These are phyloP conservation scores for Laticauda laticaudata DNA, from an alignment of 2,113 vertebrate species.

Conservation along the genomic window DNA sequence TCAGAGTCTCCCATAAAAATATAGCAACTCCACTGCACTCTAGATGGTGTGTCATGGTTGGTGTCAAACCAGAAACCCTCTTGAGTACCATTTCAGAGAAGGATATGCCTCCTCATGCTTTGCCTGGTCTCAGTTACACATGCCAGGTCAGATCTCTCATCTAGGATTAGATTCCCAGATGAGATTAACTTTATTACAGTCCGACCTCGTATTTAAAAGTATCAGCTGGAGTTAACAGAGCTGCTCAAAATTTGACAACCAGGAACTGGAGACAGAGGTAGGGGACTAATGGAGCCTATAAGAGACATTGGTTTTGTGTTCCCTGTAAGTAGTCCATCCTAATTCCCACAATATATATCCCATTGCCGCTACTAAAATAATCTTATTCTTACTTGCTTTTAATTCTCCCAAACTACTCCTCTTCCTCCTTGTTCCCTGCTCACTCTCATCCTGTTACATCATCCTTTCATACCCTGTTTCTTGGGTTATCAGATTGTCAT, in stretches of 20 bases:
- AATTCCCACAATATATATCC: background rate
- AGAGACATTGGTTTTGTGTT: background rate
- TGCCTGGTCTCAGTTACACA: background rate
- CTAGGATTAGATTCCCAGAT: background rate
- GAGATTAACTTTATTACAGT: background rate
- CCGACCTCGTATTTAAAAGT: background rate
- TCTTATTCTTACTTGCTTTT: background rate
- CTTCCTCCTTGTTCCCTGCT: background rate
- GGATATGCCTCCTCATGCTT: background rate
- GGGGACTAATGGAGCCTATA: background rate
- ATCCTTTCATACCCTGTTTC: background rate
- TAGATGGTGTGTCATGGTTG: background rate
- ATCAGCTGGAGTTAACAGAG: background rate
- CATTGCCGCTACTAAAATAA: background rate
- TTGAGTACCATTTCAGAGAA: background rate
- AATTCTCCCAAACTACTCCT: background rate
- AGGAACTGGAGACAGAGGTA: background rate
- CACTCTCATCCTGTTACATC: background rate
- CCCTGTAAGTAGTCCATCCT: background rate
- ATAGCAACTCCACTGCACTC: background rate
- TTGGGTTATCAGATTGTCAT: background rate
- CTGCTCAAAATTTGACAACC: background rate
- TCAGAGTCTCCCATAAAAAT: background rate
- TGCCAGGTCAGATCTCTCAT: background rate
- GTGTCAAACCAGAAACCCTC: background rate